Evolutionary conservation across 2,113 vertebrate genomes (phyloP).

Genomic region (Dromas ardeola): DNA sequence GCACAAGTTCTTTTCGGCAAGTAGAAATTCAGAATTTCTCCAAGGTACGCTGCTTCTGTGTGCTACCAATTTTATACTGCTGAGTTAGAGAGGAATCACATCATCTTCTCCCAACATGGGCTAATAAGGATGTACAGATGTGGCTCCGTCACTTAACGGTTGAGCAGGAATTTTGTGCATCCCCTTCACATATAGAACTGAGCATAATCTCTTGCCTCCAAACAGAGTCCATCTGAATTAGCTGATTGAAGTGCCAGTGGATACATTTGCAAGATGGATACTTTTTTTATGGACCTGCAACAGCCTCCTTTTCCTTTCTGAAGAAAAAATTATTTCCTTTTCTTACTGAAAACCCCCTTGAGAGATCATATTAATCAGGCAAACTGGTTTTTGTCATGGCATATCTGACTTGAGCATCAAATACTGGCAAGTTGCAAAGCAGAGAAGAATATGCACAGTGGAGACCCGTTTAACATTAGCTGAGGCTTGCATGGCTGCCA

Average conservation of each 20-base stretch:
- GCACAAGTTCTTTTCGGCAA: neutral
- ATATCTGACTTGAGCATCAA: neutral
- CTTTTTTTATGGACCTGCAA: neutral
- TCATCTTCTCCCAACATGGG: neutral
- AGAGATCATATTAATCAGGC: neutral
- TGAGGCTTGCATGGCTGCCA: neutral
- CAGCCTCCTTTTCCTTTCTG: neutral
- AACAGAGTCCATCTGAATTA: neutral
- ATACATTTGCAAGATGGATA: neutral
- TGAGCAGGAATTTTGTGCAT: neutral
- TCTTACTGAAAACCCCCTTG: neutral
- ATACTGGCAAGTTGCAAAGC: neutral
- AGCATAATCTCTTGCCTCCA: neutral
- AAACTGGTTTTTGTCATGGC: neutral
- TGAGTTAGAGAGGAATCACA: neutral
- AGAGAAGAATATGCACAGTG: neutral
- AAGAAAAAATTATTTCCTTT: neutral
- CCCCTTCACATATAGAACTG: neutral
- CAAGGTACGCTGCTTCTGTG: neutral
- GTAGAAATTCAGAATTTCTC: conserved; percentile 22
- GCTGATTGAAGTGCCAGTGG: neutral
- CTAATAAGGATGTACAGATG: neutral
- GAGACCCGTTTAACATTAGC: neutral
- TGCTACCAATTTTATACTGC: neutral
- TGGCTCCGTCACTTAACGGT: neutral